These are phyloP conservation scores for Drymodes brunneopygia DNA, from an alignment of 2,113 vertebrate genomes.

Conservation along the genomic window DNA sequence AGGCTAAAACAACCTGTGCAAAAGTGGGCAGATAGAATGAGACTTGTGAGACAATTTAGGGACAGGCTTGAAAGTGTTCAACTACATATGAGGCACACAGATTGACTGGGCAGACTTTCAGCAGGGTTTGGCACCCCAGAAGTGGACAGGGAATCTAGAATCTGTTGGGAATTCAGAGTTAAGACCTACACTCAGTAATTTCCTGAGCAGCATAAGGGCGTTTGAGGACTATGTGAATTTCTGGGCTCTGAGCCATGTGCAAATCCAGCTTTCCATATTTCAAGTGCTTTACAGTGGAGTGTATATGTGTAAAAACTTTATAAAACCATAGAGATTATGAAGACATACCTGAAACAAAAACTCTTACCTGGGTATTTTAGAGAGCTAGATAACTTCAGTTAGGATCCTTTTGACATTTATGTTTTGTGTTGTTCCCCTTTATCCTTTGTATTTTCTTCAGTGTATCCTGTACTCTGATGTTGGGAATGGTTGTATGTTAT, in stretches of 20 bases:
- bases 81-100: fast-evolving
- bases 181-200: background rate
- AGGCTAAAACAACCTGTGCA: background rate
- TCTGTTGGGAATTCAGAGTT: background rate
- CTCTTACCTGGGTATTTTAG: background rate
- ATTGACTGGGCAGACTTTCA: background rate
- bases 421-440: background rate
- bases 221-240: background rate
- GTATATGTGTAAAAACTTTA: background rate
- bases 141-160: background rate
- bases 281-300: background rate
- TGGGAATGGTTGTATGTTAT: background rate
- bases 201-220: background rate
- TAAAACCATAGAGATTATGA: background rate
- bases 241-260: background rate
- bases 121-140: background rate
- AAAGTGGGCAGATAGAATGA: background rate
- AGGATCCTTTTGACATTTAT: background rate
- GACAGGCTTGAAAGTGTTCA: background rate
- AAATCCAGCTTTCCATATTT: background rate
- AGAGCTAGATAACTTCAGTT: background rate
- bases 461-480: background rate
- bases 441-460: background rate
- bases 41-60: background rate
- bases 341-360: background rate